Evolutionary conservation across 2,888 invertebrate species (phyloP).

Genomic region (Pyrocoelia pectoralis): DNA sequence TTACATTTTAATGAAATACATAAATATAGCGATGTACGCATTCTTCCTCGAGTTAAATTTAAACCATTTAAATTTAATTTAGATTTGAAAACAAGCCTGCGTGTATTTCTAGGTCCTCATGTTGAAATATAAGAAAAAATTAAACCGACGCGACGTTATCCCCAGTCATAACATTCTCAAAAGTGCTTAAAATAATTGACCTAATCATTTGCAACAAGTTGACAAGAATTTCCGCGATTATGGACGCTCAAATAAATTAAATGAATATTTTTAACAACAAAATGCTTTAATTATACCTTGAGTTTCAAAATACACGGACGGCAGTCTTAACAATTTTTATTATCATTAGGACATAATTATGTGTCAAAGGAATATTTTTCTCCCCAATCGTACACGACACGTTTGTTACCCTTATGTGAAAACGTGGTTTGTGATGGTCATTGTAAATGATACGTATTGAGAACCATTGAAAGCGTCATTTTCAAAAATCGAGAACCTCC

Average conservation of each 20-base stretch:
- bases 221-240: neutral
- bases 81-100: neutral
- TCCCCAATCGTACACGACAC: too few species aligned
- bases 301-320: too few species aligned
- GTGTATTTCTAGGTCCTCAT: neutral
- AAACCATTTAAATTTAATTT: constrained; percentile 2
- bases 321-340: too few species aligned
- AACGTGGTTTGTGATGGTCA: too few species aligned
- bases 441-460: too few species aligned
- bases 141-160: neutral
- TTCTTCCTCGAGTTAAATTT: constrained; percentile 6
- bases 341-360: too few species aligned
- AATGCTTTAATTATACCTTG: too few species aligned
- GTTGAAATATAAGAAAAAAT: neutral
- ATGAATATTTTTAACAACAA: too few species aligned
- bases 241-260: neutral
- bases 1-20: neutral
- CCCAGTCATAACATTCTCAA: constrained; percentile 8
- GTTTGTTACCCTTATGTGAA: too few species aligned
- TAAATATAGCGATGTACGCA: neutral
- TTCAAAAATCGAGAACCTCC: too few species aligned
- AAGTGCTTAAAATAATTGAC: constrained; percentile 7
- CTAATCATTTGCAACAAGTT: neutral
- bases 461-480: too few species aligned
- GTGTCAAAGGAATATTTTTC: too few species aligned